Evolutionary conservation across 1,140 invertebrate species (phyloP).

Genomic region (Dreissena rostriformis): DNA sequence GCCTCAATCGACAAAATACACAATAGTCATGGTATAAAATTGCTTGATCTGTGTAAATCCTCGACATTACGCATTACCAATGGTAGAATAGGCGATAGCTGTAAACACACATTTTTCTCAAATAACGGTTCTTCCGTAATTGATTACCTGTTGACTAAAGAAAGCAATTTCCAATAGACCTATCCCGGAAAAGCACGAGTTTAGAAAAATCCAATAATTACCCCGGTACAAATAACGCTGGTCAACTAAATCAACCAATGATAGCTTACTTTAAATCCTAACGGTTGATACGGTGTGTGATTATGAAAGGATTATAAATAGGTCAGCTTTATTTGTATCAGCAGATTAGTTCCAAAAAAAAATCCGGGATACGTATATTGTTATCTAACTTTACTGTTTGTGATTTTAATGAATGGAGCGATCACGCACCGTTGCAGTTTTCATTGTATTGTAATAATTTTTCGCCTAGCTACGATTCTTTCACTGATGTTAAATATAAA

Average conservation of each 20-base stretch:
- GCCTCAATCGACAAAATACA: not conserved
- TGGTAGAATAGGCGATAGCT: not conserved
- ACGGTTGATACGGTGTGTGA: too few species aligned
- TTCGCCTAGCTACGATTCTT: not conserved
- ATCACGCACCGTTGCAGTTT: too few species aligned
- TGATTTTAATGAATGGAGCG: conserved; percentile 1
- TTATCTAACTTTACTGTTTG: not conserved
- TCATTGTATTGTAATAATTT: not conserved
- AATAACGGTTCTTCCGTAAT: not conserved
- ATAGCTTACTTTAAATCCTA: too few species aligned
- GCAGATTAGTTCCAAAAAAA: too few species aligned
- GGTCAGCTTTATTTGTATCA: too few species aligned
- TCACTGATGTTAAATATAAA: not conserved
- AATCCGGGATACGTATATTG: too few species aligned
- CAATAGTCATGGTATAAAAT: not conserved
- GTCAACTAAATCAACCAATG: too few species aligned
- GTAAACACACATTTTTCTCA: not conserved
- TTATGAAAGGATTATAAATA: too few species aligned
- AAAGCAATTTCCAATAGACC: not conserved
- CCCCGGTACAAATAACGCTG: too few species aligned
- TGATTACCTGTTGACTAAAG: conserved; percentile 10
- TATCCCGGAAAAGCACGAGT: too few species aligned
- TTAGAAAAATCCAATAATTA: too few species aligned
- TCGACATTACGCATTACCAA: too few species aligned
- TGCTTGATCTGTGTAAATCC: conserved; percentile 12